A percentile compares a stretch with the other conserved stretches of the same genome.
Evolutionary conservation across 2,113 vertebrate species (phyloP).

Genomic region (Gavialis gangeticus): DNA sequence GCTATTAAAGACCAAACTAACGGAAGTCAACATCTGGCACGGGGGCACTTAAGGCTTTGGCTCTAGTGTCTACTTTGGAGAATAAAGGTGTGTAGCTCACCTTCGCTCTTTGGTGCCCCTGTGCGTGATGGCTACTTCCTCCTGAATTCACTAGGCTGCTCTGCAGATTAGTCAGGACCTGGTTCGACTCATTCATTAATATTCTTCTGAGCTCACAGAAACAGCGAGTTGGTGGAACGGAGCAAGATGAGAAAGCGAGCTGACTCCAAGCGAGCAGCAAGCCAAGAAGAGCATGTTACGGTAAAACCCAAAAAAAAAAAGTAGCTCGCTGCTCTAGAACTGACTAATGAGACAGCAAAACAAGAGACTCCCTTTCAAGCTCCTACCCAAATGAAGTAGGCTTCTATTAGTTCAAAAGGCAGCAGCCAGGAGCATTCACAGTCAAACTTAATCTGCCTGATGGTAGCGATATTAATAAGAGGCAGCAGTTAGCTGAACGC

Average conservation of each 20-base stretch:
- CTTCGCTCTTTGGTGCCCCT: background rate
- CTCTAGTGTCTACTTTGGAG: background rate
- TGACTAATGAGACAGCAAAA: conserved; percentile 68
- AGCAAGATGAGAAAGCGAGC: conserved; percentile 14
- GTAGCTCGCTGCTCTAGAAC: conserved; percentile 52
- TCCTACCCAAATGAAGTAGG: background rate
- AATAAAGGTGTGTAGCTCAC: background rate
- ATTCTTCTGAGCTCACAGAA: conserved; percentile 50
- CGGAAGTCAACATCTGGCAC: background rate
- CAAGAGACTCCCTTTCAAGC: conserved; percentile 35
- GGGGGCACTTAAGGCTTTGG: background rate
- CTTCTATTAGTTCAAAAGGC: background rate
- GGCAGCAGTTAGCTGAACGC: background rate
- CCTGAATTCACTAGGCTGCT: conserved; percentile 29
- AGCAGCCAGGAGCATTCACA: background rate
- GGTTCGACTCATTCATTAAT: conserved; percentile 63
- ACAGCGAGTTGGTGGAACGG: conserved; percentile 71
- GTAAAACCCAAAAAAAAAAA: conserved; percentile 52
- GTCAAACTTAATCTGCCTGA: background rate
- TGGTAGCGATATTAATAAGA: background rate
- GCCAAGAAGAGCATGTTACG: conserved; percentile 51
- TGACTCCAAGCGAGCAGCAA: conserved; percentile 72
- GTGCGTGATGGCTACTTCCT: background rate
- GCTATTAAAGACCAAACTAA: background rate
- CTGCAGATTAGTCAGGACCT: conserved; percentile 55